These are phyloP conservation scores for Pyxicephalus adspersus DNA, from an alignment of 2,113 vertebrate species.

Conservation along the genomic window DNA sequence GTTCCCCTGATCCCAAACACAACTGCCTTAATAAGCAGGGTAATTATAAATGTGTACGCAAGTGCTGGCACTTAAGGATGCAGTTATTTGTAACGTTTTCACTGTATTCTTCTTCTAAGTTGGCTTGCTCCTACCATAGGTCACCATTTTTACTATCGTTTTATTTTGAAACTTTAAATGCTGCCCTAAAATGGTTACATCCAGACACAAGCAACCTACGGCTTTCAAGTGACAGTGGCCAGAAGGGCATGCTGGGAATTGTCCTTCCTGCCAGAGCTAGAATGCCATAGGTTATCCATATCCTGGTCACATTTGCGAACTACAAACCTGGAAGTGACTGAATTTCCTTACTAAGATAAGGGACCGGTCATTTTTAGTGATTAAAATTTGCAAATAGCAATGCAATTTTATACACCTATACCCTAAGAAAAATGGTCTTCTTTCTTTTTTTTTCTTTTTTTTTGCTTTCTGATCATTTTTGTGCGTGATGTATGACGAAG, in stretches of 20 bases:
- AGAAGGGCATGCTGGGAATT: neutral
- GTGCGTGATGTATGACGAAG: slow-evolving; percentile 64
- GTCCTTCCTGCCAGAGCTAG: neutral
- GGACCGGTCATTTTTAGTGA: slow-evolving; percentile 65
- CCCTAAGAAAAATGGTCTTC: slow-evolving; percentile 69
- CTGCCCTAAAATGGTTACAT: slow-evolving; percentile 67
- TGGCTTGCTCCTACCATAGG: slow-evolving; percentile 50
- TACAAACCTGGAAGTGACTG: slow-evolving; percentile 60
- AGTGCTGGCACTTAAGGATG: neutral
- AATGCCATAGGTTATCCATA: neutral
- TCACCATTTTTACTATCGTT: neutral
- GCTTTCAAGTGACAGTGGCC: neutral
- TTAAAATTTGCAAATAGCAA: slow-evolving; percentile 81
- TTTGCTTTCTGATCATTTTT: slow-evolving; percentile 57
- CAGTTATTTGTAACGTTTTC: slow-evolving; percentile 10
- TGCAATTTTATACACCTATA: slow-evolving; percentile 82
- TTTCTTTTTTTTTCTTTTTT: slow-evolving; percentile 65
- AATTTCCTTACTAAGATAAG: slow-evolving; percentile 37
- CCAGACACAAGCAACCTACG: neutral
- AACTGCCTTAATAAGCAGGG: slow-evolving; percentile 49
- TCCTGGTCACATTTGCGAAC: slow-evolving; percentile 60
- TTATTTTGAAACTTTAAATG: slow-evolving; percentile 62
- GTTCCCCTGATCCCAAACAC: slow-evolving; percentile 16
- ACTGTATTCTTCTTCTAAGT: slow-evolving; percentile 36
- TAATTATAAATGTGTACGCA: neutral